These are phyloP conservation scores for Phaonia tiefii DNA, from an alignment of 2,888 invertebrate genomes.

Conservation along the genomic window DNA sequence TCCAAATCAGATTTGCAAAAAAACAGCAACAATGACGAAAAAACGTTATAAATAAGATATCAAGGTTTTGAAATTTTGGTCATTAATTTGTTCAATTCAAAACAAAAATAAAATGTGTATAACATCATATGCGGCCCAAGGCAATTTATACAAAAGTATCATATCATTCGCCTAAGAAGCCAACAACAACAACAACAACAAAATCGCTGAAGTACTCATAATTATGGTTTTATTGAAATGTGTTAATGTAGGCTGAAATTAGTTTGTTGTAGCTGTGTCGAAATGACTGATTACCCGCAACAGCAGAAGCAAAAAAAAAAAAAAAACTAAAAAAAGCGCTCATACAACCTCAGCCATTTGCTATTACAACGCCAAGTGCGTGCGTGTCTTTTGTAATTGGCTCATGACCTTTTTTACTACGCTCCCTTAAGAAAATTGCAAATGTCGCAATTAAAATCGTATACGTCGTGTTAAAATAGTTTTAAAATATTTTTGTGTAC, in stretches of 20 bases:
- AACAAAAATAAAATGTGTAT: background rate
- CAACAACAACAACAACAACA: background rate
- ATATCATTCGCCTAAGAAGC: slow-evolving; percentile 1
- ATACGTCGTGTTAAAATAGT: no score
- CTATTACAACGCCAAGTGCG: background rate
- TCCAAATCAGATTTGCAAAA: background rate
- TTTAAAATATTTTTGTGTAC: no score
- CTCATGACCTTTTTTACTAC: background rate
- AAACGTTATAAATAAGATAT: slow-evolving; percentile 21
- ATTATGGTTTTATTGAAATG: slow-evolving; percentile 52
- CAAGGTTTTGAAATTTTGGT: slow-evolving; percentile 12
- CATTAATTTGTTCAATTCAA: background rate
- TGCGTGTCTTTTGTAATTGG: background rate
- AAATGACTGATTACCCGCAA: no score
- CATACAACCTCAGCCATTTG: background rate
- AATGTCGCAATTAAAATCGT: no score
- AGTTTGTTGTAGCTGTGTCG: slow-evolving; percentile 2
- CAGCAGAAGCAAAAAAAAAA: background rate
- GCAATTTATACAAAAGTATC: slow-evolving; percentile 24
- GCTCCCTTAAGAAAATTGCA: background rate
- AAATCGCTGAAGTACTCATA: slow-evolving; percentile 55
- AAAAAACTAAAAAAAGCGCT: slow-evolving; percentile 17
- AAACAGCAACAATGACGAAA: background rate
- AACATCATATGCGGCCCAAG: background rate
- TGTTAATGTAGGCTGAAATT: slow-evolving; percentile 56